Evolutionary conservation across 2,797 vertebrate genomes (phyloP).

Genomic region (Garrulus glandarius): DNA sequence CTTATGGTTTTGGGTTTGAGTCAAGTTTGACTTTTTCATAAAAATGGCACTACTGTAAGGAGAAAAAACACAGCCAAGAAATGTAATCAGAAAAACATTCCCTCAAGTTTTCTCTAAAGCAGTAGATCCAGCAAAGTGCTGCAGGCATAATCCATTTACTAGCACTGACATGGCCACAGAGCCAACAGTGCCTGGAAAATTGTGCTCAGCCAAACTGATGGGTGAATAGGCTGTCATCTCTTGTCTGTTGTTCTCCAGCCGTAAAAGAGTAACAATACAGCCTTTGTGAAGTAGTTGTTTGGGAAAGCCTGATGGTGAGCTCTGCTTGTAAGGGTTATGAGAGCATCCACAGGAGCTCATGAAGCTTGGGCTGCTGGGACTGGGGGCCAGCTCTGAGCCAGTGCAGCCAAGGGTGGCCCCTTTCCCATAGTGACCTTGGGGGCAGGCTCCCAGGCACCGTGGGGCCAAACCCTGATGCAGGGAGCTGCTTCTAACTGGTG

Average conservation of each 20-base stretch:
- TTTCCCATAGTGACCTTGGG: rapidly evolving
- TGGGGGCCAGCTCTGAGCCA: not conserved
- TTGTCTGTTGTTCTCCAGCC: not conserved
- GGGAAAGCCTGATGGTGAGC: not conserved
- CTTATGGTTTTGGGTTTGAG: not conserved
- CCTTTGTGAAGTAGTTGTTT: not conserved
- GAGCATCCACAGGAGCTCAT: rapidly evolving
- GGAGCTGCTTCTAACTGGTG: not conserved
- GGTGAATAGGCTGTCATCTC: not conserved
- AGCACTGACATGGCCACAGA: not conserved
- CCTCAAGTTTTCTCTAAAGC: not conserved
- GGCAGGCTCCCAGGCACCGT: not conserved
- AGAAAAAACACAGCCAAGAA: not conserved
- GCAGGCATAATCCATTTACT: not conserved
- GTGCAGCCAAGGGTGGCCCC: not conserved
- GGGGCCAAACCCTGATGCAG: not conserved
- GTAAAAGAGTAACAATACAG: not conserved
- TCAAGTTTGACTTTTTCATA: not conserved
- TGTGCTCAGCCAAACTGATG: not conserved
- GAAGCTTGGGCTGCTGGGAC: not conserved
- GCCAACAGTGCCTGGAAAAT: not conserved
- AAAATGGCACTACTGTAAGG: not conserved
- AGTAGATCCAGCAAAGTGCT: not conserved
- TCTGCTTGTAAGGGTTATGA: not conserved
- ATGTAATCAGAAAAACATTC: not conserved